Percentiles rank a stretch among this genome's conserved stretches.
These are phyloP conservation scores for Eidolon dupreanum DNA, from an alignment of 2,797 vertebrate genomes.

Conservation along the genomic window DNA sequence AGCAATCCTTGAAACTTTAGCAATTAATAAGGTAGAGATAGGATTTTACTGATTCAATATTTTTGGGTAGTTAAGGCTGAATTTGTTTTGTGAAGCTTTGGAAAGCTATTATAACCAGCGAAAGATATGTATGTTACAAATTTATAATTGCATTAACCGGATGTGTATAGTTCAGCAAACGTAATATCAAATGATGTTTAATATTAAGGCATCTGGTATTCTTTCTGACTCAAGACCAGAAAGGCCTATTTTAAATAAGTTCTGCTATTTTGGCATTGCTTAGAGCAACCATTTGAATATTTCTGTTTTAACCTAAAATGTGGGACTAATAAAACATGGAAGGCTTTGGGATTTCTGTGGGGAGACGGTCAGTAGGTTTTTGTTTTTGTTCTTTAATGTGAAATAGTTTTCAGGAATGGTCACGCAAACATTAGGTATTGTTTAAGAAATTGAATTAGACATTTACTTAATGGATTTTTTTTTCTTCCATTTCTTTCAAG, in stretches of 20 bases:
- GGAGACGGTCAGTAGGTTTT: background rate
- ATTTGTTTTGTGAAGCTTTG: slow-evolving; percentile 10
- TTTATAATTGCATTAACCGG: background rate
- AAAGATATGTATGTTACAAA: background rate
- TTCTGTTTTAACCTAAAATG: slow-evolving; percentile 19
- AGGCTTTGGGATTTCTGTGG: background rate
- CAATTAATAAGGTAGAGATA: background rate
- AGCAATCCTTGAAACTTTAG: background rate
- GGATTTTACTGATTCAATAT: background rate
- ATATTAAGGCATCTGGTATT: background rate
- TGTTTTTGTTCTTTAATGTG: slow-evolving; percentile 1
- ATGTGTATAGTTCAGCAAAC: background rate
- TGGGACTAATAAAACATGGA: background rate
- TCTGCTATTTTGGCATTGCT: background rate
- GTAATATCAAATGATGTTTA: background rate
- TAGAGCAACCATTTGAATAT: background rate
- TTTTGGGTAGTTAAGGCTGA: background rate
- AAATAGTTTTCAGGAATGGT: background rate
- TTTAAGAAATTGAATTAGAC: slow-evolving; percentile 10
- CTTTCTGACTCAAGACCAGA: slow-evolving; percentile 11
- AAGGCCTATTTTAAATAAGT: slow-evolving; percentile 15
- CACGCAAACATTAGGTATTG: background rate
- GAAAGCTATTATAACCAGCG: background rate
- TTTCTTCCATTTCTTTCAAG: slow-evolving; percentile 80
- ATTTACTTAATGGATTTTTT: slow-evolving; percentile 28